These are phyloP conservation scores for Ephestia elutella DNA, from an alignment of 1,140 invertebrate genomes.

Conservation along the genomic window DNA sequence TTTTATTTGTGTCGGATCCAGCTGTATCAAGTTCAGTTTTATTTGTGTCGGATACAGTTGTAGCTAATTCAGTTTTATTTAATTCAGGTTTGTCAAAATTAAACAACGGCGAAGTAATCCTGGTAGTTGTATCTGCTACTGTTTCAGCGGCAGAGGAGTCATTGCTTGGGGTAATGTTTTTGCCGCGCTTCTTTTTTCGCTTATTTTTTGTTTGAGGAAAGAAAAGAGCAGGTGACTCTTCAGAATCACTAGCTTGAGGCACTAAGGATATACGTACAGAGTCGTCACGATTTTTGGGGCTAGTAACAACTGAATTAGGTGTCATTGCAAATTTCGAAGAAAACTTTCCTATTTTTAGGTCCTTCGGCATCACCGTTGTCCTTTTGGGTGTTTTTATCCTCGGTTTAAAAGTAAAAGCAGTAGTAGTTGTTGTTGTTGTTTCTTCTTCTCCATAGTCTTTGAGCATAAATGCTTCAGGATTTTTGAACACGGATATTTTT, in stretches of 20 bases:
- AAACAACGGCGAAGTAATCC: constrained; percentile 1
- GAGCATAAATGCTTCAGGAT: constrained; percentile 45
- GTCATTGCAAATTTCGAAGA: constrained; percentile 31
- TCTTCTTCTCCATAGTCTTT: constrained; percentile 37
- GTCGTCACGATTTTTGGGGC: constrained; percentile 23
- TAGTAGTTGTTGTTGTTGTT: too few species aligned
- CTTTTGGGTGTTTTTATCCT: constrained; percentile 17
- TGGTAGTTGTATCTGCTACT: constrained; percentile 11
- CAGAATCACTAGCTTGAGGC: constrained; percentile 34
- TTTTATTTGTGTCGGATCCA: not conserved
- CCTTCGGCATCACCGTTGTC: constrained; percentile 5
- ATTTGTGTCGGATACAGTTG: constrained; percentile 1
- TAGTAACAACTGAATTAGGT: not conserved
- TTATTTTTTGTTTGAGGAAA: constrained; percentile 47
- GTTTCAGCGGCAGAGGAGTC: constrained; percentile 33
- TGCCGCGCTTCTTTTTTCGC: constrained; percentile 27
- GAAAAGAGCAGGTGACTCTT: constrained; percentile 51
- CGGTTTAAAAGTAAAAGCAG: constrained; percentile 24
- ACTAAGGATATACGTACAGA: constrained; percentile 52
- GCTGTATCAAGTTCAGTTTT: constrained; percentile 6
- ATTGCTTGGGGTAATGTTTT: constrained; percentile 19
- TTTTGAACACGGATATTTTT: constrained; percentile 58
- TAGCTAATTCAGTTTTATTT: not conserved
- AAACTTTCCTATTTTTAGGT: constrained; percentile 22
- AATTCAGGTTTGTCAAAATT: too few species aligned